Conservation (phyloP, 1,140 invertebrate genomes). For the Magallana ariakensis region DNA sequence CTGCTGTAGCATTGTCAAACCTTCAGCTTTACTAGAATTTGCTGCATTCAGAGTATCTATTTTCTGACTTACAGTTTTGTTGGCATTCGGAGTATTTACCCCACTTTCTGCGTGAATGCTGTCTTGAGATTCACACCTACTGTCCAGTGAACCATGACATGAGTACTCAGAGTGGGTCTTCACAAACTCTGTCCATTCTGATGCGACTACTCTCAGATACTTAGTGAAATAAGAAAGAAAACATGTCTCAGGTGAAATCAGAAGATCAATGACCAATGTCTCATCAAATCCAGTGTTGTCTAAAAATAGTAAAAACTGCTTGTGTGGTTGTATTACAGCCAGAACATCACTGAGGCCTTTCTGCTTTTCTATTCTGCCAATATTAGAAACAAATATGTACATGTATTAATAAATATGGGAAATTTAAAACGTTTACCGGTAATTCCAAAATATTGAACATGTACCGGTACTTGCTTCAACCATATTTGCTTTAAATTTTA, state of each 20-base stretch:
- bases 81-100: neutral
- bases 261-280: conserved; percentile 90
- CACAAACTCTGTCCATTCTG: conserved; percentile 51
- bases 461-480: too few relatives aligned
- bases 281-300: conserved; percentile 81
- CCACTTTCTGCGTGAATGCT: neutral
- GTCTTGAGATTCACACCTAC: neutral
- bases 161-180: neutral
- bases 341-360: neutral
- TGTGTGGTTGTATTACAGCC: conserved; percentile 37
- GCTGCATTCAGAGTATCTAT: neutral
- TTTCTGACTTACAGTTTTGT: neutral
- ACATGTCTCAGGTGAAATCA: conserved; percentile 94
- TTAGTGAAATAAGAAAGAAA: conserved; percentile 92
- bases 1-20: neutral
- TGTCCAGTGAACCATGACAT: neutral
- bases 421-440: too few relatives aligned
- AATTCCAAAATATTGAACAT: too few relatives aligned
- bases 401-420: too few relatives aligned
- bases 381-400: too few relatives aligned
- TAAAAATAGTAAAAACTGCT: conserved; percentile 49
- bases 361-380: too few relatives aligned
- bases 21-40: too few relatives aligned
- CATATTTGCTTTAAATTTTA: too few relatives aligned
- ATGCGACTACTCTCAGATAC: conserved; percentile 88